A percentile compares a stretch with the other conserved stretches of the same genome.
Conservation (phyloP, 2,888 invertebrate genomes). For the Campoplex nolae region DNA sequence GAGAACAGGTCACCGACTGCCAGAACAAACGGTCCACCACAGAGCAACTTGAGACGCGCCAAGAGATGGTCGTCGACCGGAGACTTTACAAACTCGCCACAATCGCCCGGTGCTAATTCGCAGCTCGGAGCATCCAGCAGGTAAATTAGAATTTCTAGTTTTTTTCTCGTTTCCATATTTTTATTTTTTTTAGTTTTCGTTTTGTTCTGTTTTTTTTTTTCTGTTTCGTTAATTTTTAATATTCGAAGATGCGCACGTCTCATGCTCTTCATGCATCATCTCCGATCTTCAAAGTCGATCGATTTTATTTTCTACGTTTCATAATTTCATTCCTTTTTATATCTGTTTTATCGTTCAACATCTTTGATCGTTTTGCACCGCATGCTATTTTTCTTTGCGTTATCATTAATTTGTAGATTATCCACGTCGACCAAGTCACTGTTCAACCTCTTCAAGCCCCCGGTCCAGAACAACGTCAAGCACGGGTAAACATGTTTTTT, state of each 20-base stretch:
- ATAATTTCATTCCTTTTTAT: constrained; percentile 32
- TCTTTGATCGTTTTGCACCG: constrained; percentile 75
- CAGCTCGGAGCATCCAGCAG: constrained; percentile 84
- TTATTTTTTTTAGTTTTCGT: not conserved
- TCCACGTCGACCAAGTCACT: constrained; percentile 84
- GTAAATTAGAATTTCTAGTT: constrained; percentile 77
- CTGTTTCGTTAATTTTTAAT: not conserved
- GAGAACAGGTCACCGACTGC: constrained; percentile 87
- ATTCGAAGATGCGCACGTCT: constrained; percentile 39
- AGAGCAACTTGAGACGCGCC: constrained; percentile 86
- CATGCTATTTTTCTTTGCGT: constrained; percentile 81
- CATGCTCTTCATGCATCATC: constrained; percentile 33
- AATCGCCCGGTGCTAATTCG: constrained; percentile 80
- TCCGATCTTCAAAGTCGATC: not conserved
- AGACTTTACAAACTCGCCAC: constrained; percentile 89
- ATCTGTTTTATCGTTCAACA: constrained; percentile 36
- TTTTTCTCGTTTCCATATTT: not conserved
- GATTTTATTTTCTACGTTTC: not conserved
- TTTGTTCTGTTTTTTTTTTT: not conserved
- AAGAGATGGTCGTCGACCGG: constrained; percentile 94
- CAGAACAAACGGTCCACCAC: constrained; percentile 86
- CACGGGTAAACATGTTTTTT: constrained; percentile 82
- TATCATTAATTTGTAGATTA: constrained; percentile 83
- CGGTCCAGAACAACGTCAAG: constrained; percentile 83
- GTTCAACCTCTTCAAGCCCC: constrained; percentile 85